Conservation (phyloP, 1,140 invertebrate species). For the Atta texana region DNA sequence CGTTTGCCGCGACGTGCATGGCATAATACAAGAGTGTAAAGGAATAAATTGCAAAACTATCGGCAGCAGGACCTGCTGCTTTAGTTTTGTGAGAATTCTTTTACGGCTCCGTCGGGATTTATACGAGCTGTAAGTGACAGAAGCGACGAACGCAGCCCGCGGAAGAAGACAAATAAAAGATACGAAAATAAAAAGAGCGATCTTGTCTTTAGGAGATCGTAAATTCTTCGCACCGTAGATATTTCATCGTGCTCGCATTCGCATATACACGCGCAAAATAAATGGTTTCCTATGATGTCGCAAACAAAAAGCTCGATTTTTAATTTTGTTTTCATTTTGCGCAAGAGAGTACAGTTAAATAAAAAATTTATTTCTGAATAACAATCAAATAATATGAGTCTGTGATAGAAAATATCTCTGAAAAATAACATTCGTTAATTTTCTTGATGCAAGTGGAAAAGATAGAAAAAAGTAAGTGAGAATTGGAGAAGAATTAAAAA, state of each 20-base stretch:
- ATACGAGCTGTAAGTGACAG: conserved; percentile 82
- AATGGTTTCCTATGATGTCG: neutral
- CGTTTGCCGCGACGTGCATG: conserved; percentile 8
- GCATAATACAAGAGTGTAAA: conserved; percentile 52
- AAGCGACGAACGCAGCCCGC: conserved; percentile 75
- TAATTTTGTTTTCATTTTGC: neutral
- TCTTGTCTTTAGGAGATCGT: conserved; percentile 28
- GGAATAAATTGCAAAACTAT: conserved; percentile 81
- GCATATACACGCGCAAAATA: conserved; percentile 31
- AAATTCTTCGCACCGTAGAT: conserved; percentile 47
- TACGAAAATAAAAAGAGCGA: conserved; percentile 63
- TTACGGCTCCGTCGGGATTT: conserved; percentile 79
- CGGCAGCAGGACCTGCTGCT: conserved; percentile 70
- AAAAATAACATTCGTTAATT: neutral
- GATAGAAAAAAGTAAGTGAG: neutral
- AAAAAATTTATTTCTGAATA: neutral
- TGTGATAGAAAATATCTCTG: neutral
- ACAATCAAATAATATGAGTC: neutral
- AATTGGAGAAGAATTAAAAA: neutral
- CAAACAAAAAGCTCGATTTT: conserved; percentile 1
- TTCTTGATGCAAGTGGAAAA: neutral
- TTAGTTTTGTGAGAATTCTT: conserved; percentile 70
- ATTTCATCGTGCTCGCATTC: conserved; percentile 27
- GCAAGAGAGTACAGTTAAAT: neutral
- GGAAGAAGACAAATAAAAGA: conserved; percentile 73